These are phyloP conservation scores for Coelopa frigida DNA, from an alignment of 1,140 invertebrate species.

Conservation along the genomic window DNA sequence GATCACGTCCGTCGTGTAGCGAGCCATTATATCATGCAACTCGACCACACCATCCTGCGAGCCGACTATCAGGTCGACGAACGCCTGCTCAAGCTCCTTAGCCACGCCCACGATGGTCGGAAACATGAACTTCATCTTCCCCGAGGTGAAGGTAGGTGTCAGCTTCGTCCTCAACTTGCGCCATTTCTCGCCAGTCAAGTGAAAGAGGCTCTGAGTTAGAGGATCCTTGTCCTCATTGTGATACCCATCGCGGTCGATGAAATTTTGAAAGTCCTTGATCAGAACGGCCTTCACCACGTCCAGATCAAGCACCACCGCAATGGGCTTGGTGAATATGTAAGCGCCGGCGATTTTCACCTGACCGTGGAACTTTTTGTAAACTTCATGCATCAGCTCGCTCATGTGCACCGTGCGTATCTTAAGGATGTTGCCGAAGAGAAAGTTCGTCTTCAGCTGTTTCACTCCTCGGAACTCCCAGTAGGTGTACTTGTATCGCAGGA, in stretches of 20 bases:
- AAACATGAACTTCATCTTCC: slow-evolving; percentile 50
- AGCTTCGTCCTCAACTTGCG: slow-evolving; percentile 50
- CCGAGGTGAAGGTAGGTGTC: slow-evolving; percentile 53
- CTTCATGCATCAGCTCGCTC: slow-evolving; percentile 23
- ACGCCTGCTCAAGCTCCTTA: neutral
- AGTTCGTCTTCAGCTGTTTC: neutral
- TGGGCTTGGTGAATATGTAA: slow-evolving; percentile 6
- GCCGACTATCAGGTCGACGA: slow-evolving; percentile 7
- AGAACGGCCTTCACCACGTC: slow-evolving; percentile 47
- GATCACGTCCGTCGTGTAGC: slow-evolving; percentile 57
- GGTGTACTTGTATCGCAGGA: neutral
- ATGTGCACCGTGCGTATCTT: slow-evolving; percentile 21
- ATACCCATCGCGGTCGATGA: slow-evolving; percentile 46
- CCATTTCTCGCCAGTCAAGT: slow-evolving; percentile 49
- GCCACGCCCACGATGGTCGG: slow-evolving; percentile 17
- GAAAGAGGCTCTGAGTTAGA: slow-evolving; percentile 45
- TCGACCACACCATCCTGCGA: slow-evolving; percentile 18
- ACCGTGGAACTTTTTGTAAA: slow-evolving; percentile 25
- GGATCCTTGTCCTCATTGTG: slow-evolving; percentile 45
- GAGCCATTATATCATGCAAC: slow-evolving; percentile 40
- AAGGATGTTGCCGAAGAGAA: slow-evolving; percentile 6
- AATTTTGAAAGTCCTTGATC: slow-evolving; percentile 51
- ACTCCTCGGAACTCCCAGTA: slow-evolving; percentile 14
- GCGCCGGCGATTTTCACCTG: slow-evolving; percentile 28
- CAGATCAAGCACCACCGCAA: neutral